Evolutionary conservation across 2,888 invertebrate genomes (phyloP).

Genomic region (Cantharis rufa): DNA sequence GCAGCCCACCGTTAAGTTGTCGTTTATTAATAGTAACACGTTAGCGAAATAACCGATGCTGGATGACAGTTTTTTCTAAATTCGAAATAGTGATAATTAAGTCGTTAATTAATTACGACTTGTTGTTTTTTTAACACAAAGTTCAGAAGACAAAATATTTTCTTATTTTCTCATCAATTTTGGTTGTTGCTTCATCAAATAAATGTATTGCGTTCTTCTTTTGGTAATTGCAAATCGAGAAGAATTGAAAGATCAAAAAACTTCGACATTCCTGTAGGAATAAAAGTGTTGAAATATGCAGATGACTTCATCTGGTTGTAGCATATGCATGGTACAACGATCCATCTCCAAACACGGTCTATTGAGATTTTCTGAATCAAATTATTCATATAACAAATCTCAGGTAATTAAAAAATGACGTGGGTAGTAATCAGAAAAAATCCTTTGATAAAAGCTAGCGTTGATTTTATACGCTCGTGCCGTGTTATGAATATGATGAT

Average conservation of each 20-base stretch:
- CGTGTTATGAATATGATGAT: not conserved
- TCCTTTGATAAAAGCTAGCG: not conserved
- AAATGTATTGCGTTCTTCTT: too few relatives aligned
- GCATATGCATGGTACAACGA: not conserved
- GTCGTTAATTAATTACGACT: not conserved
- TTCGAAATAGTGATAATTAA: not conserved
- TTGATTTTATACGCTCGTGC: not conserved
- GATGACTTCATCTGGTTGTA: not conserved
- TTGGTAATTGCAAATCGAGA: not conserved
- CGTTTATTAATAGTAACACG: not conserved
- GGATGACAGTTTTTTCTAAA: not conserved
- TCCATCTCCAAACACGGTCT: not conserved
- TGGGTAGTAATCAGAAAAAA: not conserved
- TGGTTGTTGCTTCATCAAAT: not conserved
- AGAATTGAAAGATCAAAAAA: too few relatives aligned
- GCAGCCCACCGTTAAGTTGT: not conserved
- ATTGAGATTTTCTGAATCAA: not conserved
- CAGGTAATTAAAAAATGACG: not conserved
- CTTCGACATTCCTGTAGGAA: too few relatives aligned
- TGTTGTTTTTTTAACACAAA: not conserved
- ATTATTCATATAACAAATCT: not conserved
- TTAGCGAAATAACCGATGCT: not conserved
- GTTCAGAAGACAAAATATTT: not conserved
- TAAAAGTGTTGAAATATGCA: not conserved
- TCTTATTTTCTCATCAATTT: not conserved